phyloP scores from a whole-genome alignment of 2,888 invertebrate genomes.

The Perizoma affinitatum region DNA sequence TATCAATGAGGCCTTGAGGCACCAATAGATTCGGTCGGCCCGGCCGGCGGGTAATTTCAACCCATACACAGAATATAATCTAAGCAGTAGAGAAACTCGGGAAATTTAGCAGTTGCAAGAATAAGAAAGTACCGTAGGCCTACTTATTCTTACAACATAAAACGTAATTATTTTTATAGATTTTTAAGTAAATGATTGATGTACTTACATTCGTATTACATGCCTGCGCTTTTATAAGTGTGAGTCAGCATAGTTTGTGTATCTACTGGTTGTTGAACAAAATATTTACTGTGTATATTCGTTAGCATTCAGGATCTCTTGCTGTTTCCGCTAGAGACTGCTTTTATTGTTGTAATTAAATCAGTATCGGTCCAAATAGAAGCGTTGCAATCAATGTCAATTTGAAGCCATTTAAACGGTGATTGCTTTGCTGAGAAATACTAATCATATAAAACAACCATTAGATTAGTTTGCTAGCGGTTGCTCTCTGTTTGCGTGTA shows the following conservation, averaged over 20 bases:
- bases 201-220: no score
- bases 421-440: conserved; percentile 23
- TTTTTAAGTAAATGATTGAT: no score
- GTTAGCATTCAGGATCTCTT: conserved; percentile 16
- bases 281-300: conserved; percentile 1
- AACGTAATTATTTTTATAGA: no score
- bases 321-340: conserved; percentile 53
- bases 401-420: conserved; percentile 26
- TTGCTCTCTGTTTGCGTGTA: no score
- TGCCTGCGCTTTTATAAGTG: no score
- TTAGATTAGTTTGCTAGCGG: no score
- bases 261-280: no score
- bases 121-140: no score
- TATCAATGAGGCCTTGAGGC: conserved; percentile 68
- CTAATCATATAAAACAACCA: no score
- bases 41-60: conserved; percentile 65
- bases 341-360: conserved; percentile 60
- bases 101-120: no score
- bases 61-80: conserved; percentile 37
- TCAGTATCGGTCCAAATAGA: conserved; percentile 44
- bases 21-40: conserved; percentile 69
- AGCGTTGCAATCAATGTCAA: conserved; percentile 40
- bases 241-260: no score
- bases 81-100: conserved; percentile 49
- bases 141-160: no score